Evolutionary conservation across 2,888 invertebrate species (phyloP), one percentile per base, ranked within the genome.

Genomic region (Agrochola macilenta): DNA sequence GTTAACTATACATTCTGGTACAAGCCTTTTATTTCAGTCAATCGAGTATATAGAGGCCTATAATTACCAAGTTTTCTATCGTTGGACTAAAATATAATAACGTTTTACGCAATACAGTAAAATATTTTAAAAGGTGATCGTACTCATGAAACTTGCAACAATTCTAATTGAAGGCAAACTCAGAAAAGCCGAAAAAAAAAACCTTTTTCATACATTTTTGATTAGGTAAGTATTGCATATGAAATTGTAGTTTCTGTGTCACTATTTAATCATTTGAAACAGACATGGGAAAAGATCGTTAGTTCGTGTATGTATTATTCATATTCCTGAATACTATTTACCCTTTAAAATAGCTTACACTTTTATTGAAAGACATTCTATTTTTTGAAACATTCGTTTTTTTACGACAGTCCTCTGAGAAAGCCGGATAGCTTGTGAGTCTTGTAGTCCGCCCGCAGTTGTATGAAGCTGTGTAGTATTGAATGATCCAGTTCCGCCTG

Each of bases 371-470:
- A 63, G 79, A 63, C 9, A 0, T 39, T 20, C 9, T 46, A n/a
- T 2, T 23, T 23, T 4, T 11, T 7, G 26, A 54, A 54, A 26
- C 17, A n/a, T 63, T 46, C 12, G 26, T 35, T n/a, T 65, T 69
- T 54, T 90, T 94, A 95, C 74, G 97, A 95, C 64, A 97, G 95
- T 74, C 97, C 97, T 90, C 97, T 97, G 61, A 97, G 95, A 89
- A 97, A 97, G 85, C 96, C 97, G 39, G 98, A 97, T 83, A 98
- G 97, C 93, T 98, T 99, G 91, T 99, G 98, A 69, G 98, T 98
- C 94, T 99, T 99, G 96, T 98, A 99, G 96, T 99, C 99, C 8
- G 98, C 98, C 79, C 99, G 97, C 49, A 99, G 97, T 94, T 99
- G 99, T 88, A 99, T 98, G 95, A 99, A 99, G 95, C 98, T 99